Conservation (phyloP, 1,140 invertebrate genomes). For the Achroia grisella region DNA sequence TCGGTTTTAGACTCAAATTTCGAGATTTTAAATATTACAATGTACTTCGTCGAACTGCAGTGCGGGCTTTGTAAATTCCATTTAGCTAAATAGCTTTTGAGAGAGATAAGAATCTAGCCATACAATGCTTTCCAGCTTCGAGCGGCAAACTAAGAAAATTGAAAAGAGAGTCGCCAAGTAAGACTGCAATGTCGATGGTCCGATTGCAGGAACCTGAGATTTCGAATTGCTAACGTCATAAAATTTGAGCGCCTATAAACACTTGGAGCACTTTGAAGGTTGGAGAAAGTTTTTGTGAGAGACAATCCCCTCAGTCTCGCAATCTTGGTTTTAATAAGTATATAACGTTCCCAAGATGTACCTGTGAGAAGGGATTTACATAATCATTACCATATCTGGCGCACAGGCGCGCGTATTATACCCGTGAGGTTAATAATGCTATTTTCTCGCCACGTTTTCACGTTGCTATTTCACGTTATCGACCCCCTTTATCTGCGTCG, state of each 20-base stretch:
- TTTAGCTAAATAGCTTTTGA: conserved; percentile 73
- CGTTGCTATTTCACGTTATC: conserved; percentile 74
- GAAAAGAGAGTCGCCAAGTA: conserved; percentile 69
- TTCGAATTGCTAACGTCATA: conserved; percentile 59
- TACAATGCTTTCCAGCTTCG: conserved; percentile 66
- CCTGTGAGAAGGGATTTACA: conserved; percentile 69
- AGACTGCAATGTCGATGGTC: conserved; percentile 59
- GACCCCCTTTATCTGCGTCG: conserved; percentile 71
- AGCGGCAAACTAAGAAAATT: conserved; percentile 71
- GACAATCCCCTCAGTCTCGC: conserved; percentile 57
- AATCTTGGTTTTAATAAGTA: conserved; percentile 73
- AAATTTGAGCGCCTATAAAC: conserved; percentile 63
- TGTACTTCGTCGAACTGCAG: conserved; percentile 71
- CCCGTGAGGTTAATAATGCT: conserved; percentile 75
- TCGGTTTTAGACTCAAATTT: conserved; percentile 61
- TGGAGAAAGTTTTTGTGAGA: conserved; percentile 51
- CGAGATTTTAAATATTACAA: conserved; percentile 71
- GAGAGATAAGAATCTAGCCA: conserved; percentile 71
- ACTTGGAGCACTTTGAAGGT: conserved; percentile 33
- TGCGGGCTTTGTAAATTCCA: conserved; percentile 72
- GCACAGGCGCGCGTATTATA: conserved; percentile 70
- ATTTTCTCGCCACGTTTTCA: conserved; percentile 74
- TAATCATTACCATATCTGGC: conserved; percentile 75
- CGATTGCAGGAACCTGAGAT: conserved; percentile 67
- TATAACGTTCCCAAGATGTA: conserved; percentile 70